Conservation (phyloP, 2,113 vertebrate genomes). For the Archilochus colubris region DNA sequence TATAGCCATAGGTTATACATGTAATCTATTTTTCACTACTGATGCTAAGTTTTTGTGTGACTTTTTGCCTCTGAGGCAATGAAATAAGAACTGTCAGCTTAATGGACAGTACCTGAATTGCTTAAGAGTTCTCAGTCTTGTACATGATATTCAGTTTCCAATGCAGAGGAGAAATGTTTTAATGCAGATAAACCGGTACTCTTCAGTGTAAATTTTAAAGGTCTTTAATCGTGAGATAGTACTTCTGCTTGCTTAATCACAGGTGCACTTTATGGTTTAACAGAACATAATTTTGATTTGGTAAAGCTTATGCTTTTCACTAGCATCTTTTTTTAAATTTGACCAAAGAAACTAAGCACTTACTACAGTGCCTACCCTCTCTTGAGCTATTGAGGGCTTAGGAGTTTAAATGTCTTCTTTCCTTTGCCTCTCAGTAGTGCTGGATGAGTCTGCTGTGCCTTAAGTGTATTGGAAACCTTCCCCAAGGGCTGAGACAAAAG, state of each 20-base stretch:
- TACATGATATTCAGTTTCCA: not conserved
- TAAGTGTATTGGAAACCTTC: conserved; percentile 23
- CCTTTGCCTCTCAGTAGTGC: not conserved
- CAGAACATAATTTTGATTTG: not conserved
- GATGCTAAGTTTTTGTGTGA: not conserved
- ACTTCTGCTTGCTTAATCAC: not conserved
- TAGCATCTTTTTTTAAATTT: conserved; percentile 18
- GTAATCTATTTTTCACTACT: not conserved
- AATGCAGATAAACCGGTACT: not conserved
- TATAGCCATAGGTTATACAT: not conserved
- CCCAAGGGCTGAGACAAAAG: not conserved
- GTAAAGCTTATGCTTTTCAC: not conserved
- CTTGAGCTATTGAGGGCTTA: not conserved
- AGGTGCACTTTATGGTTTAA: conserved; percentile 5
- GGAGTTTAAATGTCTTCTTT: conserved; percentile 3
- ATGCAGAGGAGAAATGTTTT: not conserved
- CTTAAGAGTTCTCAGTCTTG: not conserved
- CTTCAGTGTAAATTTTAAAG: not conserved
- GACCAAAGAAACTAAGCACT: conserved; percentile 49
- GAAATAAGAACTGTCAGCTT: not conserved
- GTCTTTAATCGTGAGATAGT: not conserved
- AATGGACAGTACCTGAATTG: not conserved
- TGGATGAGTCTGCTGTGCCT: not conserved
- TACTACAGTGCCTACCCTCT: conserved; percentile 41
- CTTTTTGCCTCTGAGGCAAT: not conserved